Percentiles rank a stretch among this genome's conserved stretches.
phyloP scores from a whole-genome alignment of 2,797 vertebrate species.

The Xerus rutilus region DNA sequence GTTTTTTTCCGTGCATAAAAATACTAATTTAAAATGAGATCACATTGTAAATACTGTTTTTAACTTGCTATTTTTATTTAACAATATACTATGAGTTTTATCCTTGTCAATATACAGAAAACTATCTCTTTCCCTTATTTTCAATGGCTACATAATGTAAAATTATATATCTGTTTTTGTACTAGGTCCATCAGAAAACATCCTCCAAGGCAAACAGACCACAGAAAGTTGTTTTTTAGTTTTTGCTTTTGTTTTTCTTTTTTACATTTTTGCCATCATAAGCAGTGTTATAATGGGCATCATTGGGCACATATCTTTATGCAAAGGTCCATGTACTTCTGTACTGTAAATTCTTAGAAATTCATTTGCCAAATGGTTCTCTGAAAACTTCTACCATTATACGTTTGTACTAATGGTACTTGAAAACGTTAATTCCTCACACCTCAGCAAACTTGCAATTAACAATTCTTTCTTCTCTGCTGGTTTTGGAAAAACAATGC shows the following conservation, averaged over 20 bases:
- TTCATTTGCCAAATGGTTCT: neutral
- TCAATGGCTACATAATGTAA: neutral
- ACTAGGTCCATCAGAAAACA: neutral
- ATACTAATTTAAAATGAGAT: conserved; percentile 63
- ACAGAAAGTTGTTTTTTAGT: neutral
- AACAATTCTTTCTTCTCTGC: neutral
- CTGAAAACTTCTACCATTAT: neutral
- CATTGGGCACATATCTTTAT: neutral
- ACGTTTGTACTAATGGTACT: neutral
- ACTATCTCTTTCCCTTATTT: neutral
- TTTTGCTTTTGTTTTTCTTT: neutral
- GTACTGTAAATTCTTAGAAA: neutral
- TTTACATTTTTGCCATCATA: neutral
- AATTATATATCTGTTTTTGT: neutral
- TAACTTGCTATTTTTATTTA: conserved; percentile 39
- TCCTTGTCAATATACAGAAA: neutral
- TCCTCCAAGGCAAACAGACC: neutral
- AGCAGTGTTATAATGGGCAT: neutral
- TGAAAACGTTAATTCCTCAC: conserved; percentile 26
- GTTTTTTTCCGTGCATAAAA: conserved; percentile 52
- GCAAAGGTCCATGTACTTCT: neutral
- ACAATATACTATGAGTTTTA: neutral
- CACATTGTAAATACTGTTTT: neutral
- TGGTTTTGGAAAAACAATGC: neutral
- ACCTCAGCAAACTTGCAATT: neutral